Base-by-base conservation (phyloP, 2,888 invertebrate species). In the Hoplodrina blanda region DNA sequence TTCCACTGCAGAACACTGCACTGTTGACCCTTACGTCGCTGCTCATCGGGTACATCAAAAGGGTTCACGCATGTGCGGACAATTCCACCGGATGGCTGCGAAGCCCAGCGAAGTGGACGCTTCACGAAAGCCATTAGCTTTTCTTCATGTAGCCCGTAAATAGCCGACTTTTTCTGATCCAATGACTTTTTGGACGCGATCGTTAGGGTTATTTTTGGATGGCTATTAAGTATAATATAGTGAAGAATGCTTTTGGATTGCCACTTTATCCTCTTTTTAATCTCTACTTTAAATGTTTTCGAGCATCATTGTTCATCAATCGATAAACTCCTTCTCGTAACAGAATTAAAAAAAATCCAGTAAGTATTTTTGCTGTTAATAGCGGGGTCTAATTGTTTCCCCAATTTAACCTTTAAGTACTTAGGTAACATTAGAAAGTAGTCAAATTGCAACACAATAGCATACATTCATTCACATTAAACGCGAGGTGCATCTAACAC, bases 41-140 rank as follows among this genome's bases (percentile, higher is more conserved):
- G 52, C 64, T 72, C 75, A 73, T 74, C 76, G 66, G 57, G 69
- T 61, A 90, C 88, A 87, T 92, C 91, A 92, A 92, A 25, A 88
- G 76, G 71, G 67, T 90, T 91, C 84, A 93, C 93, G 91, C 93
- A 92, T 91, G 91, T 91, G 91, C 88, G 85, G 82, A 78, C 89
- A 89, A 89, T 91, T 88, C 86, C 79, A 82, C 84, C 82, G 82
- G 79, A 81, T 86, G 83, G 74, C 73, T 87, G 79, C 85, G 80
- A 85, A 86, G 84, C 80, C 41, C 86, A 83, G 59, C 82, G 78
- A 70, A 88, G 76, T 87, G 89, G 81, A 82, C 81, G 77, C 67
- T 83, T 81, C 64, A 82, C 77, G 76, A 83, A 81, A 82, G 75
- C 80, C 72, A 83, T 76, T 81, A 78, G 78, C 80, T 73, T 82